A percentile compares a stretch with the other conserved stretches of the same genome.
phyloP scores from a whole-genome alignment of 2,797 vertebrate species.

The Discoglossus pictus region DNA sequence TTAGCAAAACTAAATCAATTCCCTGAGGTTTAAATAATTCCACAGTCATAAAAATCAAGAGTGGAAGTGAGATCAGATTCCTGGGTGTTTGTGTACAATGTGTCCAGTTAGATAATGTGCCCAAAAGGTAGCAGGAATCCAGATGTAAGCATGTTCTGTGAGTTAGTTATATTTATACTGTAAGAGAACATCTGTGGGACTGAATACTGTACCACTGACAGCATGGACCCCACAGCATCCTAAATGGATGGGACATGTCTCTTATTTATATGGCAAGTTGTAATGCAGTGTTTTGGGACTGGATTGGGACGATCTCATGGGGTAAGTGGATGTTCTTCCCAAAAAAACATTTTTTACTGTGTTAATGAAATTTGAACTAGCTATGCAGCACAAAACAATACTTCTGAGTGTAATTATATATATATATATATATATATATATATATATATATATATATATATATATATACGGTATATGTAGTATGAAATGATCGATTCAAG shows the following conservation, averaged over 20 bases:
- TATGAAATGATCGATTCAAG: too few species aligned
- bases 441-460: too few species aligned
- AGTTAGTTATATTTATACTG: slow-evolving; percentile 60
- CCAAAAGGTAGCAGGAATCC: slow-evolving; percentile 51
- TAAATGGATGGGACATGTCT: slow-evolving; percentile 44
- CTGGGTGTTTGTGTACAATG: slow-evolving; percentile 55
- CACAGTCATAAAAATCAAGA: slow-evolving; percentile 57
- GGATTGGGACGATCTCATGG: slow-evolving; percentile 51
- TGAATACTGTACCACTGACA: slow-evolving; percentile 50
- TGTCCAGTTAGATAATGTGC: slow-evolving; percentile 61
- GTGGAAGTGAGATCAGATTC: slow-evolving; percentile 48
- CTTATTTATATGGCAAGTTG: slow-evolving; percentile 37
- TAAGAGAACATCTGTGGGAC: slow-evolving; percentile 51
- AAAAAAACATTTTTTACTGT: too few species aligned
- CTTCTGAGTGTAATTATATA: too few species aligned
- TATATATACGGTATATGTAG: too few species aligned
- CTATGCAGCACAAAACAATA: too few species aligned
- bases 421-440: too few species aligned
- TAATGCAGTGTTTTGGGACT: slow-evolving; percentile 35
- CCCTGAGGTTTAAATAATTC: slow-evolving; percentile 60
- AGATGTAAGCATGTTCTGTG: slow-evolving; percentile 58
- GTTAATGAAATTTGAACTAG: too few species aligned
- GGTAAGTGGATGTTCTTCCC: slow-evolving; percentile 59
- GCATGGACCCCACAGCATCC: slow-evolving; percentile 44
- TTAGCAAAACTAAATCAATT: slow-evolving; percentile 46